Conservation (phyloP, 1,140 invertebrate species). For the Drosophila miranda region DNA sequence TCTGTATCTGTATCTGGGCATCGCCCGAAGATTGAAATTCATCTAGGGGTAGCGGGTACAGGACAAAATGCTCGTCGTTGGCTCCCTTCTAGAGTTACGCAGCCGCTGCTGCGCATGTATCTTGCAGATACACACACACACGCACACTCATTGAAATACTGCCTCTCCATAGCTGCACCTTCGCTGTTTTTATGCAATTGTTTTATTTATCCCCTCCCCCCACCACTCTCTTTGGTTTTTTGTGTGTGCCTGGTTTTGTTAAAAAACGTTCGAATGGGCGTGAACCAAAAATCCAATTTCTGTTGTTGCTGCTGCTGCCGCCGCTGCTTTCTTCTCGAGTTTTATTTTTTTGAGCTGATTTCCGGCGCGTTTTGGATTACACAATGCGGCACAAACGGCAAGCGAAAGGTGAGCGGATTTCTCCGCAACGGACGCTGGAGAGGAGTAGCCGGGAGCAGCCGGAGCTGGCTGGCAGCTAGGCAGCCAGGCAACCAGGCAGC, state of each 20-base stretch:
- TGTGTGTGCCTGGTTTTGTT: conserved; percentile 7
- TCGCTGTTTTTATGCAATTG: conserved; percentile 60
- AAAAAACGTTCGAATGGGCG: conserved; percentile 66
- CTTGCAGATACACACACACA: conserved; percentile 49
- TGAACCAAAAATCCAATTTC: conserved; percentile 67
- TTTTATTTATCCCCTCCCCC: conserved; percentile 53
- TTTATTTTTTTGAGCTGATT: conserved; percentile 63
- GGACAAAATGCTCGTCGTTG: conserved; percentile 28
- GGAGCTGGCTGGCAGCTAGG: too few relatives aligned
- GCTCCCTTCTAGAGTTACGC: conserved; percentile 66
- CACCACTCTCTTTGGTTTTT: conserved; percentile 54
- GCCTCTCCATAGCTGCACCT: conserved; percentile 50
- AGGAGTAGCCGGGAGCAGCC: conserved; percentile 39
- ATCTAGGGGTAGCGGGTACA: neutral
- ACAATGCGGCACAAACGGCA: conserved; percentile 56
- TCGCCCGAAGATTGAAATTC: conserved; percentile 17
- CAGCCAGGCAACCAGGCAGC: neutral
- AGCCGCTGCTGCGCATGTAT: conserved; percentile 50
- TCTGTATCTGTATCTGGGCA: conserved; percentile 10
- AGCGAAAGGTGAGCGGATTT: conserved; percentile 77
- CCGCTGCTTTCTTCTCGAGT: conserved; percentile 53
- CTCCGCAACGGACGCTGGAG: conserved; percentile 36
- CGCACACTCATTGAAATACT: conserved; percentile 30
- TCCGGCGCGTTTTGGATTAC: conserved; percentile 80
- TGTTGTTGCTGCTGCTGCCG: conserved; percentile 8